Percentiles rank a stretch among this genome's conserved stretches.
These are phyloP conservation scores for Acheta domesticus DNA, from an alignment of 2,888 invertebrate genomes.

Conservation along the genomic window DNA sequence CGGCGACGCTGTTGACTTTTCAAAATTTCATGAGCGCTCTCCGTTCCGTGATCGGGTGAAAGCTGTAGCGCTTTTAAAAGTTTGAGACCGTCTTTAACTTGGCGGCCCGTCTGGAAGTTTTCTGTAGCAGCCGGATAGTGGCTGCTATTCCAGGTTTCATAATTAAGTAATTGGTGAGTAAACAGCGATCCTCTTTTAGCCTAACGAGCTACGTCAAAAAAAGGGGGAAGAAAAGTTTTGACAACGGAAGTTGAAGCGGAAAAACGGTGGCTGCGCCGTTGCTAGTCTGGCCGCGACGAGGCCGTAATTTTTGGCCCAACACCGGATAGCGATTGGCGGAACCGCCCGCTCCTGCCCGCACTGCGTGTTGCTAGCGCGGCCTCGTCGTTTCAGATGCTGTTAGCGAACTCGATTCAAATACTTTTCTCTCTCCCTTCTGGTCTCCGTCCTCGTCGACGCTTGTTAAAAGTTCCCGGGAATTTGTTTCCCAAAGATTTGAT, in stretches of 20 bases:
- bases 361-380: neutral
- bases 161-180: constrained; percentile 18
- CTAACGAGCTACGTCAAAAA: constrained; percentile 10
- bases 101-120: neutral
- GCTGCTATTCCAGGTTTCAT: constrained; percentile 18
- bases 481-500: neutral
- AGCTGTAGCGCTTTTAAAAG: constrained; percentile 2
- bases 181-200: neutral
- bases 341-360: neutral
- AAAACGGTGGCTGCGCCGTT: neutral
- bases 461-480: neutral
- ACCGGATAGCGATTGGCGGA: neutral
- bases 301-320: neutral
- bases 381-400: neutral
- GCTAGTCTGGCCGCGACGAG: neutral
- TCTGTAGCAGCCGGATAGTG: constrained; percentile 18
- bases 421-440: neutral
- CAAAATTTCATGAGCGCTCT: constrained; percentile 1
- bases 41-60: neutral
- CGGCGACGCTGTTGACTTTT: constrained; percentile 4
- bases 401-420: too few relatives aligned
- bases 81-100: neutral
- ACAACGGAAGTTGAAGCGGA: constrained; percentile 9
- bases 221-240: neutral
- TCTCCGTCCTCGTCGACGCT: neutral